Base-by-base conservation (phyloP, 2,797 vertebrate genomes). In the Vireo griseus region DNA sequence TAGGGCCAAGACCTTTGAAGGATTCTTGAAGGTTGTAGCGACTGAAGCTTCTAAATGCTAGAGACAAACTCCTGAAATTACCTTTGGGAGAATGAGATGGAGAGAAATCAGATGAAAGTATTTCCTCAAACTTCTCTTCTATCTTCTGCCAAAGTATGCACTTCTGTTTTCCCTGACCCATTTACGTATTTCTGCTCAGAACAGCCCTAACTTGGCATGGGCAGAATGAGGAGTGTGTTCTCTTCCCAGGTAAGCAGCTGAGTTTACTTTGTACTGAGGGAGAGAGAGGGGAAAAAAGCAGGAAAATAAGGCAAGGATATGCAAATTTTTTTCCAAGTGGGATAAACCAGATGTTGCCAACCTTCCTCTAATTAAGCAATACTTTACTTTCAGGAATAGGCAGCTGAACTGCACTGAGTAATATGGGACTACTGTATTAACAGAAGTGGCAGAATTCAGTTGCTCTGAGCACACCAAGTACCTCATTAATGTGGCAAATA, bases 121-220 rank as follows among this genome's bases (percentile, higher is more conserved):
- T 72, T 95, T 94, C 91, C 81, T 90, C 75, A 85, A 80, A 74
- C 31, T 79, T 24, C n/a, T 93, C 77, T 84, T 88, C 86, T 57
- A 15, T 74, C 89, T 82, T 74, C 63, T 52, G 91, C 92, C 91
- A 87, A 92, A 91, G 48, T 37, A 89, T 16, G 73, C 63, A 61
- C 6, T 48, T 66, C 73, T 92, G 50, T 72, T 87, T 92, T 71
- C 65, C 39, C 48, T 85, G 86, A 89, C 86, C 92, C 85, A 65
- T 92, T 92, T 92, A 72, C n/a, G 48, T 55, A 83, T 52, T 95
- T 86, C 63, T 76, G 47, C 77, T 85, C 57, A 85, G 61, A 90
- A 88, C 7, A 5, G 65, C 39, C 35, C 39, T 5, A 9, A 40
- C 29, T 79, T 80, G 80, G 71, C 77, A 90, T 1, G 3, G 47